These are phyloP conservation scores for Psittacula echo DNA, from an alignment of 2,797 vertebrate species.

Conservation along the genomic window DNA sequence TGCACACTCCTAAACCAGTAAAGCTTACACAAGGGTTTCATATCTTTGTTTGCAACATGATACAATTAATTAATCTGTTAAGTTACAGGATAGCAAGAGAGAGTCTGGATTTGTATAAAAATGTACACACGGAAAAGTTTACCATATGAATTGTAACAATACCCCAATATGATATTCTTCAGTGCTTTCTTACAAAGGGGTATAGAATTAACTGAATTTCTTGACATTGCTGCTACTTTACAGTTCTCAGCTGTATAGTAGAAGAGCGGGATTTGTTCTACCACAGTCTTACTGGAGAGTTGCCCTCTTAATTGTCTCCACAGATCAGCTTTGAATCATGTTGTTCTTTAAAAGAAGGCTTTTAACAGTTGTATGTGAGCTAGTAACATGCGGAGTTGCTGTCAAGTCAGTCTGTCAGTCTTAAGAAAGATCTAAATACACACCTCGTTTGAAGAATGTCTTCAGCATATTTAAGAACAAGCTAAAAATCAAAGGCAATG, in stretches of 20 bases:
- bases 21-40: background rate
- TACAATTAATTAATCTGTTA: background rate
- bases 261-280: background rate
- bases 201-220: background rate
- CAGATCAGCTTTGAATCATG: background rate
- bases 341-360: background rate
- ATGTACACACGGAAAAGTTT: background rate
- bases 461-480: background rate
- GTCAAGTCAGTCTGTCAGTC: background rate
- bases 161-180: background rate
- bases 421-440: background rate
- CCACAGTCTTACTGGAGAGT: slow-evolving; percentile 30
- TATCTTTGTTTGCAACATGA: slow-evolving; percentile 8
- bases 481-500: background rate
- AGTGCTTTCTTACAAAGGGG: background rate
- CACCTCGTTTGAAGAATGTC: background rate
- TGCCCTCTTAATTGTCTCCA: background rate
- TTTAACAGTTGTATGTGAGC: background rate
- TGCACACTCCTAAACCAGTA: background rate
- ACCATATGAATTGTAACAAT: slow-evolving; percentile 16
- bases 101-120: background rate
- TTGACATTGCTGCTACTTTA: slow-evolving; percentile 13
- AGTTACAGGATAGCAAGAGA: slow-evolving; percentile 10
- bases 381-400: background rate
- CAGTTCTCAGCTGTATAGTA: slow-evolving; percentile 6